Conservation (phyloP, 2,113 vertebrate genomes). For the Tautogolabrus adspersus region DNA sequence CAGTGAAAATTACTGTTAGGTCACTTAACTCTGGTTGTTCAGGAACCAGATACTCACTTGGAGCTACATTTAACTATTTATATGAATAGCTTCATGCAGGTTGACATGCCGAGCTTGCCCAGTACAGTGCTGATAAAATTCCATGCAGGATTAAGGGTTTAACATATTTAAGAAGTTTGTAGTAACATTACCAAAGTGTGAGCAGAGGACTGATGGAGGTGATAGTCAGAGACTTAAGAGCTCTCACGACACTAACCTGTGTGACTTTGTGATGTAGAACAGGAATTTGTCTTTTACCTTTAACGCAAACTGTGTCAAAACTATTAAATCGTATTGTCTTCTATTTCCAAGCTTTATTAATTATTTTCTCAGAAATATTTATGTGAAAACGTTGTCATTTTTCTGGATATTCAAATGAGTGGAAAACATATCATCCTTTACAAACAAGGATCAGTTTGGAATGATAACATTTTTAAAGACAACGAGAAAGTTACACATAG, state of each 20-base stretch:
- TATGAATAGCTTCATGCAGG: constrained; percentile 11
- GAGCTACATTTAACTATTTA: not conserved
- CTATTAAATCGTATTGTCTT: not conserved
- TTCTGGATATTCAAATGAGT: not conserved
- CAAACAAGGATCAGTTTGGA: too few species aligned
- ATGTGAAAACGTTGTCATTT: not conserved
- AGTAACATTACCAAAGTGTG: constrained; percentile 47
- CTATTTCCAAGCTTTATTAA: too few species aligned
- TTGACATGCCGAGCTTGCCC: constrained; percentile 15
- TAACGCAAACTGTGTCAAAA: too few species aligned
- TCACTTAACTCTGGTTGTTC: too few species aligned
- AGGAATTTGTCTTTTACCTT: not conserved
- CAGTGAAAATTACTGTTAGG: not conserved
- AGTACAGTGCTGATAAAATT: constrained; percentile 50
- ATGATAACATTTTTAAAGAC: not conserved
- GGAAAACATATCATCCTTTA: not conserved
- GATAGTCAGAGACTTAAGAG: constrained; percentile 40
- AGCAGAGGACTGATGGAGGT: constrained; percentile 55
- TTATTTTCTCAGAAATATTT: too few species aligned
- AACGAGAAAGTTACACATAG: not conserved
- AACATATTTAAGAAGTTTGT: constrained; percentile 67
- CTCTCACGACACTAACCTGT: constrained; percentile 38
- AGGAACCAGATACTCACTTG: not conserved
- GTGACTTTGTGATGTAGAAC: constrained; percentile 18
- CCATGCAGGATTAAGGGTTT: constrained; percentile 37